Evolutionary conservation across 2,888 invertebrate species (phyloP).

Genomic region (Himalopsyche kuldschensis): DNA sequence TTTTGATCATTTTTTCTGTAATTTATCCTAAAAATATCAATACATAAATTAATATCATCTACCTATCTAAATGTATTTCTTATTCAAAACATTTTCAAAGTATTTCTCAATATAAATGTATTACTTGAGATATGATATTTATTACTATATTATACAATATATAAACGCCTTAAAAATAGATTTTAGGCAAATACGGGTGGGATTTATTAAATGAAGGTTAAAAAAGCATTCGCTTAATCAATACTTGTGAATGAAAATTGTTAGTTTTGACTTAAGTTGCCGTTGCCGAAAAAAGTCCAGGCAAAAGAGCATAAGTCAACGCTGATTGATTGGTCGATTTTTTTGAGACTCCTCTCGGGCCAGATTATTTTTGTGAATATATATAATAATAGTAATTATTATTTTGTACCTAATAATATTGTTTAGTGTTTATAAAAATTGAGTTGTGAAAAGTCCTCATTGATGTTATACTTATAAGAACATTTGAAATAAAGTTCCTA

Average conservation of each 20-base stretch:
- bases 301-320: too few species aligned
- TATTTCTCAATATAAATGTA: too few species aligned
- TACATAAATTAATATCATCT: neutral
- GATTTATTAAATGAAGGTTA: too few species aligned
- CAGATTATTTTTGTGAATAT: neutral
- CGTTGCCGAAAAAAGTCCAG: too few species aligned
- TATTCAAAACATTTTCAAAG: too few species aligned
- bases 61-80: neutral
- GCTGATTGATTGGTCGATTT: neutral
- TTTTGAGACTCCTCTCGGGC: neutral
- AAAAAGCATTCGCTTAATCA: too few species aligned
- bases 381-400: neutral
- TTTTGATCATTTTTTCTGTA: neutral
- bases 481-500: neutral
- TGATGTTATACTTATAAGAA: neutral
- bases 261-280: too few species aligned
- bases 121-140: too few species aligned
- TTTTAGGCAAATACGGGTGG: too few species aligned
- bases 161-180: too few species aligned
- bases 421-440: neutral
- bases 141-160: too few species aligned
- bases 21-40: neutral
- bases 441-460: neutral
- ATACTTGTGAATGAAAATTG: too few species aligned
- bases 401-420: neutral